Evolutionary conservation across 2,888 invertebrate genomes (phyloP).

Genomic region (Rhingia campestris): DNA sequence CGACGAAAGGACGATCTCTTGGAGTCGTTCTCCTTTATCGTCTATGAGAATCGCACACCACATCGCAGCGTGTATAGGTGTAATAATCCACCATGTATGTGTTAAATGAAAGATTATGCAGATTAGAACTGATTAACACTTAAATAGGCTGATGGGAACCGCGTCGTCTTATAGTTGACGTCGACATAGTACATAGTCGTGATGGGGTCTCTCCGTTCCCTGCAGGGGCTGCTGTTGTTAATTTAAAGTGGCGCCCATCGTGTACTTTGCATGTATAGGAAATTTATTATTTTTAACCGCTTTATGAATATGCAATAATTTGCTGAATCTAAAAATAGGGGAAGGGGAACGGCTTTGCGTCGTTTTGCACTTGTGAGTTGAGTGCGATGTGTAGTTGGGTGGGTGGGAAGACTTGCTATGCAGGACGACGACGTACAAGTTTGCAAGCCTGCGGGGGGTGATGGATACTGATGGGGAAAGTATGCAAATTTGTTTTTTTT

Average conservation of each 20-base stretch:
- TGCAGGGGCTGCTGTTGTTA: conserved; percentile 41
- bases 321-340: conserved; percentile 54
- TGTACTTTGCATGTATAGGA: conserved; percentile 24
- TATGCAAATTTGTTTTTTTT: too few species aligned
- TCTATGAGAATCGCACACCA: neutral
- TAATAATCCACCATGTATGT: conserved; percentile 42
- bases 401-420: neutral
- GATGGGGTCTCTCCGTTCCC: conserved; percentile 8
- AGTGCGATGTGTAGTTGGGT: conserved; percentile 14
- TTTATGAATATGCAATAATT: conserved; percentile 72
- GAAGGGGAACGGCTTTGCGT: conserved; percentile 15
- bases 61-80: neutral
- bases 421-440: too few species aligned
- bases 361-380: conserved; percentile 42
- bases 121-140: conserved; percentile 71
- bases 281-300: conserved; percentile 68
- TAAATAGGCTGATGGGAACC: conserved; percentile 60
- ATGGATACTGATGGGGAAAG: too few species aligned
- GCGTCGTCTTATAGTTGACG: conserved; percentile 1
- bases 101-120: conserved; percentile 69
- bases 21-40: conserved; percentile 3
- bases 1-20: conserved; percentile 40
- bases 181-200: neutral
- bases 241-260: conserved; percentile 67
- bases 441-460: too few species aligned